Evolutionary conservation across 30 jellyfish, hydroid and myxozoan genomes (phyloP).

Genomic region (Hydra vulgaris): DNA sequence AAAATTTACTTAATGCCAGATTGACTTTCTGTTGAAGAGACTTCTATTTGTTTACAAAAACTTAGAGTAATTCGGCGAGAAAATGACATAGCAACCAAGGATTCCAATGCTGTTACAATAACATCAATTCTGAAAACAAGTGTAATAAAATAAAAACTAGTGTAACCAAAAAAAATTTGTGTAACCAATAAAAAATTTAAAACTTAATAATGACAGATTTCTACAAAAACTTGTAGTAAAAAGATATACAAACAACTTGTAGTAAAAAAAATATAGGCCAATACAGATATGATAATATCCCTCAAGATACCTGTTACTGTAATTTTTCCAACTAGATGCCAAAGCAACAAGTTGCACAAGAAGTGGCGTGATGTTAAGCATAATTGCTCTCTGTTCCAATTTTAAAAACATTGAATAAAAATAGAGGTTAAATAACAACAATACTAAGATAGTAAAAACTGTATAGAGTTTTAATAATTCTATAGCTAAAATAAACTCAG

Average conservation of each 20-base stretch:
- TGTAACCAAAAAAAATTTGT: neutral
- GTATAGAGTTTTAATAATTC: no score
- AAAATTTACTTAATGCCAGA: constrained; percentile 65
- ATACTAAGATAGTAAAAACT: neutral
- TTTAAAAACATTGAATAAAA: no score
- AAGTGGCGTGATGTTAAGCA: constrained; percentile 22
- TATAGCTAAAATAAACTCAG: no score
- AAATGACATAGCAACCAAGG: constrained; percentile 46
- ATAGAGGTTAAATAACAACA: neutral
- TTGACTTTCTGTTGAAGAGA: constrained; percentile 35
- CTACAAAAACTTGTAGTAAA: no score
- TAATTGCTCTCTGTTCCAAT: neutral
- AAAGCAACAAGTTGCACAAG: constrained; percentile 59
- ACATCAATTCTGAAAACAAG: constrained; percentile 58
- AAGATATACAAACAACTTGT: no score
- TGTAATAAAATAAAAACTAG: neutral
- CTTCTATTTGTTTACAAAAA: constrained; percentile 51
- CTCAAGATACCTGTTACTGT: constrained; percentile 40
- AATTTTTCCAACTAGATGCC: constrained; percentile 67
- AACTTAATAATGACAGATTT: no score
- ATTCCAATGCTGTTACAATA: constrained; percentile 43
- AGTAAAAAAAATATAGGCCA: no score
- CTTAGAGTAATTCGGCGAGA: constrained; percentile 37
- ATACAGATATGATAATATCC: no score
- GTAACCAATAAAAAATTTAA: no score